Percentiles rank a stretch among this genome's conserved stretches.
phyloP scores from a whole-genome alignment of 2,113 vertebrate genomes.

The Dromaius novaehollandiae region DNA sequence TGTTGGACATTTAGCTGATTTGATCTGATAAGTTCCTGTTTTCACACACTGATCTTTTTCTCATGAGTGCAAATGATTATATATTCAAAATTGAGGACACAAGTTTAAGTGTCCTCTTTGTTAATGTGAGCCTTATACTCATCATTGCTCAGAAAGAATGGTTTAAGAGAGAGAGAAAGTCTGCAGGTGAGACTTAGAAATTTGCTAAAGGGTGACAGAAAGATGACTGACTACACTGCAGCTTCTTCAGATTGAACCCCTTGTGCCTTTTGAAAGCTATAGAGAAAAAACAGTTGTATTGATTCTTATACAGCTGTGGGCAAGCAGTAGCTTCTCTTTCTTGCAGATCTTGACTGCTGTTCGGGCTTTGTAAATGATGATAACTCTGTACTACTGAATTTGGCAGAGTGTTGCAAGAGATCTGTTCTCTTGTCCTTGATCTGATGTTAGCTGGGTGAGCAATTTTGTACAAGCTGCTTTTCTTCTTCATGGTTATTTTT shows the following conservation, averaged over 20 bases:
- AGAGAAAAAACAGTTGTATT: background rate
- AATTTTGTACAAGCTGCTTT: background rate
- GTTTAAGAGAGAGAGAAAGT: background rate
- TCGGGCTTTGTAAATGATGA: background rate
- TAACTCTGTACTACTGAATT: fast-evolving
- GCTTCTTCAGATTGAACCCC: background rate
- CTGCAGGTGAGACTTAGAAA: background rate
- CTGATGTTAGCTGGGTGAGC: background rate
- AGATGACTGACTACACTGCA: background rate
- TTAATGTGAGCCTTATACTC: background rate
- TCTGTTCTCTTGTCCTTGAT: background rate
- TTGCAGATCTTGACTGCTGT: background rate
- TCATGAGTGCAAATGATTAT: background rate
- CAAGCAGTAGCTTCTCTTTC: conserved; percentile 2
- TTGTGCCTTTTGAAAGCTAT: conserved; percentile 25
- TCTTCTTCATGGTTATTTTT: background rate
- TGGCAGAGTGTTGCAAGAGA: background rate
- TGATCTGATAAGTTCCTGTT: background rate
- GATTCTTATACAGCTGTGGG: background rate
- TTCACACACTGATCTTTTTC: background rate
- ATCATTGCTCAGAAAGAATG: background rate
- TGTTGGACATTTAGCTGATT: background rate
- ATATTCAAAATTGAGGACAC: background rate
- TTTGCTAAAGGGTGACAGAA: background rate
- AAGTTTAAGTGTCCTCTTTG: background rate